Conservation (phyloP, 37 sponge, comb jelly and placozoan species). For the Cliona cf. orientalis region DNA sequence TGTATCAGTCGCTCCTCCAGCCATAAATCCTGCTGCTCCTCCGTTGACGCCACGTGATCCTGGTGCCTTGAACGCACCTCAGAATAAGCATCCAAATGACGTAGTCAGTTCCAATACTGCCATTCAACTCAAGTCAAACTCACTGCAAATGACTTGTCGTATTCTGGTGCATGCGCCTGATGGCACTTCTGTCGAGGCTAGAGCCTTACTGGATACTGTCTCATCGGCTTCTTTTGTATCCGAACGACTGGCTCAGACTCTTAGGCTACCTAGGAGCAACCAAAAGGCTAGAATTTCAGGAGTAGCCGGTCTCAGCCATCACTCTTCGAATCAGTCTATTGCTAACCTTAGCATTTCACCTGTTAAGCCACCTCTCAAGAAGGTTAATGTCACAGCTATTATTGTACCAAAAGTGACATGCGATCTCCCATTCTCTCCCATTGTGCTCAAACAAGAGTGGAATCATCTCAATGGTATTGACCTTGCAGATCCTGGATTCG, state of each 20-base stretch:
- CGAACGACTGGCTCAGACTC: slow-evolving; percentile 1
- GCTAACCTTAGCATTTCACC: neutral
- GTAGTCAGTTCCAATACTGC: slow-evolving; percentile 1
- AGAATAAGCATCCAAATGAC: neutral
- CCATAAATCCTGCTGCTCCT: neutral
- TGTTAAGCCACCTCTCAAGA: neutral
- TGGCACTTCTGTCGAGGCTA: slow-evolving; percentile 8
- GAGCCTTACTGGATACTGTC: slow-evolving; percentile 16
- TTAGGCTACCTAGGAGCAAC: neutral
- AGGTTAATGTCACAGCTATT: slow-evolving; percentile 25
- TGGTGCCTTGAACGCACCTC: neutral
- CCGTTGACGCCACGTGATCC: neutral
- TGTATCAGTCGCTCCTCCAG: neutral
- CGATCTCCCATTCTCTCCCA: neutral
- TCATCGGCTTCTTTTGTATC: slow-evolving; percentile 26
- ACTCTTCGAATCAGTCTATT: neutral
- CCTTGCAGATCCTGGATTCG: slow-evolving; percentile 26
- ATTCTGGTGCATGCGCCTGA: slow-evolving; percentile 5
- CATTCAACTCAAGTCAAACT: neutral
- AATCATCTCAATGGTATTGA: neutral
- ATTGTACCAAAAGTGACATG: slow-evolving; percentile 1
- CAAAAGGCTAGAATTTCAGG: slow-evolving; percentile 26
- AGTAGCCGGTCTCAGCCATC: slow-evolving; percentile 6
- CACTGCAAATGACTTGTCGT: slow-evolving; percentile 12
- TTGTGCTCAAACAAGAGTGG: no score